Evolutionary conservation across 2,888 invertebrate genomes (phyloP).

Genomic region (Drosophila barbarae): DNA sequence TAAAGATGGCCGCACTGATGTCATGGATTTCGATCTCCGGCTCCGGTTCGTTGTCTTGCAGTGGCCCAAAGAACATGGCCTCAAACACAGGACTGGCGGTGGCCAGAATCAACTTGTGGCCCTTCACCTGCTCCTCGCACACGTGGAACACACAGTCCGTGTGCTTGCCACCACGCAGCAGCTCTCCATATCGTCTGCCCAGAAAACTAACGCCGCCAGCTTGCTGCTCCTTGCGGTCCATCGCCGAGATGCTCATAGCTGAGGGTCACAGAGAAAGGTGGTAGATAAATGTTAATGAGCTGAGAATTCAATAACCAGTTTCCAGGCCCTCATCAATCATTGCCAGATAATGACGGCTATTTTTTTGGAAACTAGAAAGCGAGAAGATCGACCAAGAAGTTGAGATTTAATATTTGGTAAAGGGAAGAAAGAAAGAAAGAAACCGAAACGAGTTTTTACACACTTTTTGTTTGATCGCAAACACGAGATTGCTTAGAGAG

Average conservation of each 20-base stretch:
- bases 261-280: slow-evolving; percentile 27
- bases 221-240: slow-evolving; percentile 57
- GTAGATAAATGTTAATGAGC: slow-evolving; percentile 13
- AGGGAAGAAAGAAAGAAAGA: slow-evolving; percentile 9
- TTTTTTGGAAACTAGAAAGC: slow-evolving; percentile 34
- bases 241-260: slow-evolving; percentile 50
- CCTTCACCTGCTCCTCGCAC: slow-evolving; percentile 81
- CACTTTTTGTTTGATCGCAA: slow-evolving; percentile 18
- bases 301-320: slow-evolving; percentile 21
- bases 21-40: slow-evolving; percentile 81
- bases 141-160: slow-evolving; percentile 78
- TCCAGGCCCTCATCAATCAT: slow-evolving; percentile 21
- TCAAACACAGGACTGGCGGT: slow-evolving; percentile 94
- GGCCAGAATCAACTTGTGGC: slow-evolving; percentile 89
- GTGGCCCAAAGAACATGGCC: slow-evolving; percentile 91
- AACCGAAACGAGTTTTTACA: slow-evolving; percentile 15
- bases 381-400: not conserved
- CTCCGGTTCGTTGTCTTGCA: slow-evolving; percentile 78
- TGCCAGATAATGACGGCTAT: slow-evolving; percentile 18
- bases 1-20: slow-evolving; percentile 79
- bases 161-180: slow-evolving; percentile 75
- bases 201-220: slow-evolving; percentile 48
- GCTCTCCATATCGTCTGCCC: slow-evolving; percentile 74
- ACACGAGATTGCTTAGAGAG: not conserved
- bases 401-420: not conserved